Base-by-base conservation (phyloP, 2,888 invertebrate genomes). In the Lumbricus terrestris region DNA sequence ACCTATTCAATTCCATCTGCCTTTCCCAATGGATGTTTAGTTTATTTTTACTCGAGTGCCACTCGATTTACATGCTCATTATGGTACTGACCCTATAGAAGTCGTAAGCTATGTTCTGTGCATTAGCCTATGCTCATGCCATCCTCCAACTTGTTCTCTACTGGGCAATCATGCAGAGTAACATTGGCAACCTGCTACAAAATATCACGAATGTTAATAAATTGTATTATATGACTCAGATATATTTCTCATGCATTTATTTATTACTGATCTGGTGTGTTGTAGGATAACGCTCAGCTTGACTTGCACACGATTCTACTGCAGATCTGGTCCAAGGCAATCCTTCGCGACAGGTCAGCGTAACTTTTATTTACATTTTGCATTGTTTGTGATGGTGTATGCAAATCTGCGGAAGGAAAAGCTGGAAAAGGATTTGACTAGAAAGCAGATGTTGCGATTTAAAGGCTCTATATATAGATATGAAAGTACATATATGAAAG, bases 321-420 rank as follows among this genome's bases (percentile, higher is more conserved):
- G 37, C 93, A 94, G 95, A 96, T 98, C 93, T 98, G 98, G 97
- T 97, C 97, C 92, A 96, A 96, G 40, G 96, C 92, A 47, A 91
- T 92, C 18, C 89, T 92, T 13, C 85, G 91, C 37, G 92, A 92
- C 82, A 88, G 89, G 92, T 92, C 40, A 69, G 91, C 91, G 23
- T 88, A 5, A n/a, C 69, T 69, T n/a, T 69, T 8, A n/a, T 11
- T 69, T 69, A n/a, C 11, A n/a, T 69, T 8, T n/a, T 69, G n/a
- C 16, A 69, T 69, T 69, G n/a, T n/a, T 8, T 16, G 29, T 69
- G 8, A 16, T n/a, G 8, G 20, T 47, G 29, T 54, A 3, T 54
- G 29, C 29, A 54, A 23, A 29, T 54, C 54, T 54, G 54, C 54
- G 29, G 1, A 54, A 47, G n/a, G 47, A 18, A 47, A 15, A 23